phyloP scores from a whole-genome alignment of 2,113 vertebrate genomes.

The Mesembrinibis cayennensis region DNA sequence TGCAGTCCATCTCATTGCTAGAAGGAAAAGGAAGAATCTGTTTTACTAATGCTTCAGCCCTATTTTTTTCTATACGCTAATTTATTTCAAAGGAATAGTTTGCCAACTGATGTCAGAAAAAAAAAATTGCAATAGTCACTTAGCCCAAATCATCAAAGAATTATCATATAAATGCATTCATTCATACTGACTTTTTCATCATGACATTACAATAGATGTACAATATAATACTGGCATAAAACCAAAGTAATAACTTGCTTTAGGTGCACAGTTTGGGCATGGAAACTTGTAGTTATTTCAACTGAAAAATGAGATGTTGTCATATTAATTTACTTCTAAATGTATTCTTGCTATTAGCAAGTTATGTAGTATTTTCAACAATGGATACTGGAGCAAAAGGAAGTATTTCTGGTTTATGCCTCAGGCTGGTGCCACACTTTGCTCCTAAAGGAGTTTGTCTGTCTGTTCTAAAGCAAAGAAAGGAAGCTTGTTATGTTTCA shows the following conservation, averaged over 20 bases:
- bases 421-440: neutral
- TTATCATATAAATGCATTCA: neutral
- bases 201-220: neutral
- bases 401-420: neutral
- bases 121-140: neutral
- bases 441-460: neutral
- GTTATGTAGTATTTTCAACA: neutral
- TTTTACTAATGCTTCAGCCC: neutral
- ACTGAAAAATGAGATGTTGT: neutral
- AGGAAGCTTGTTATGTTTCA: neutral
- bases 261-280: neutral
- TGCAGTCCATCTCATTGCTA: neutral
- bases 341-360: neutral
- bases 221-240: neutral
- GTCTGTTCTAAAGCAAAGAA: neutral
- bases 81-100: neutral
- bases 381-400: neutral
- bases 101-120: neutral
- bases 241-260: neutral
- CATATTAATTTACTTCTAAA: neutral
- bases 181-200: neutral
- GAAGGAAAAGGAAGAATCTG: neutral
- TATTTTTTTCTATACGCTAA: neutral
- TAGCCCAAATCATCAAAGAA: neutral
- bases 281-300: neutral